These are phyloP conservation scores for Geotrypetes seraphini DNA, from an alignment of 2,797 vertebrate species.

Conservation along the genomic window DNA sequence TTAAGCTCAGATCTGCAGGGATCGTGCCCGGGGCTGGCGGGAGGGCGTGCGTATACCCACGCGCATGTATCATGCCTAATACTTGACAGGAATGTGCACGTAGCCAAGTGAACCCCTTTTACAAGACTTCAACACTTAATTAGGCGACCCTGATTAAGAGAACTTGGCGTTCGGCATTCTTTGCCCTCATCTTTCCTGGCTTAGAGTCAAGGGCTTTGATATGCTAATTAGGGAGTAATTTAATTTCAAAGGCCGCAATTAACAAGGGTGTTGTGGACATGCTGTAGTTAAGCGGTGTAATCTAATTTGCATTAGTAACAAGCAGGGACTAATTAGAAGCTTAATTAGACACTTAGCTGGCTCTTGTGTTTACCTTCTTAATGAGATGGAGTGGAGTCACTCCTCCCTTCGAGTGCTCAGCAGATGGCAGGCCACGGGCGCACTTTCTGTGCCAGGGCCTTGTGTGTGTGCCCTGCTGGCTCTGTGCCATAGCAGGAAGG, in stretches of 20 bases:
- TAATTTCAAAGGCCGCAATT: slow-evolving; percentile 99
- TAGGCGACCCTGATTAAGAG: slow-evolving; percentile 95
- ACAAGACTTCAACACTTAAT: slow-evolving; percentile 91
- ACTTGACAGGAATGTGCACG: too few relatives aligned
- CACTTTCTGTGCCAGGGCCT: slow-evolving; percentile 13
- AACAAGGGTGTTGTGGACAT: slow-evolving; percentile 99
- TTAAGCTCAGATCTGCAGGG: too few relatives aligned
- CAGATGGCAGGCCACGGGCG: slow-evolving; percentile 16
- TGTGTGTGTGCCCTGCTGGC: not conserved
- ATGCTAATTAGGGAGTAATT: slow-evolving; percentile 99
- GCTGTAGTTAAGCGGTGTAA: slow-evolving; percentile 99
- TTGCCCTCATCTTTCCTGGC: slow-evolving; percentile 78
- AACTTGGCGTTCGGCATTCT: slow-evolving; percentile 97
- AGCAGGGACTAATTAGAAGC: slow-evolving; percentile 99
- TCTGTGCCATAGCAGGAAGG: not conserved
- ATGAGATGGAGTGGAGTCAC: slow-evolving; percentile 86
- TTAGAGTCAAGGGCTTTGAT: slow-evolving; percentile 99
- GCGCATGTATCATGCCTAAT: too few relatives aligned
- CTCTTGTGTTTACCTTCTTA: slow-evolving; percentile 99
- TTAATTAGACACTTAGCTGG: slow-evolving; percentile 99
- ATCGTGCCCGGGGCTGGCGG: too few relatives aligned
- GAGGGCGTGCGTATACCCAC: too few relatives aligned
- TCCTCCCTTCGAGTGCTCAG: slow-evolving; percentile 33
- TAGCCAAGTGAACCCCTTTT: too few relatives aligned
- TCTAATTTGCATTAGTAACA: slow-evolving; percentile 99